A percentile compares a stretch with the other conserved stretches of the same genome.
Conservation (phyloP, 2,113 vertebrate species). For the Trinectes maculatus region DNA sequence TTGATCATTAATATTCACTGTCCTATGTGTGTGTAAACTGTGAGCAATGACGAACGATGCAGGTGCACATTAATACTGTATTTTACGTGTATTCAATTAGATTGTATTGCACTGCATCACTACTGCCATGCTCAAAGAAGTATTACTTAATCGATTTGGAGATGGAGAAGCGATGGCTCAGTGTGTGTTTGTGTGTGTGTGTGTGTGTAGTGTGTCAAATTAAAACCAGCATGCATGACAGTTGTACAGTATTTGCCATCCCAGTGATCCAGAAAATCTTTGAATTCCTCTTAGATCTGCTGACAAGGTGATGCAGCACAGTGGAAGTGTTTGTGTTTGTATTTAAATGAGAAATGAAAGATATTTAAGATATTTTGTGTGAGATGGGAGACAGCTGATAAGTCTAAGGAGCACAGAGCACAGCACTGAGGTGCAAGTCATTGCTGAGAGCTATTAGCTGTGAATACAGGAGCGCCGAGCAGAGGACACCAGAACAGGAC, state of each 20-base stretch:
- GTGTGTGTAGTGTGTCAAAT: not conserved
- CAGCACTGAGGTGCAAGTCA: slow-evolving; percentile 1
- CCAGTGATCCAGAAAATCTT: slow-evolving; percentile 28
- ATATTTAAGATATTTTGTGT: not conserved
- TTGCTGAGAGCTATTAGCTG: slow-evolving; percentile 22
- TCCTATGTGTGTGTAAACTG: no score
- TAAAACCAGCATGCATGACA: slow-evolving; percentile 9
- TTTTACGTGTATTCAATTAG: not conserved
- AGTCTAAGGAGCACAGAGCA: not conserved
- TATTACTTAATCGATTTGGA: not conserved
- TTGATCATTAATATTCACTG: not conserved
- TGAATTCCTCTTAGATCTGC: slow-evolving; percentile 19
- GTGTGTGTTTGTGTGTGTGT: slow-evolving; percentile 1
- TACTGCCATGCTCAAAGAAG: not conserved
- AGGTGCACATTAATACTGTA: not conserved
- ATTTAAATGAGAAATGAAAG: no score
- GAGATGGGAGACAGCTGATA: slow-evolving; percentile 24
- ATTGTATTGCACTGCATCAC: not conserved
- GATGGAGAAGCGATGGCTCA: not conserved
- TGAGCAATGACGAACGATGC: no score
- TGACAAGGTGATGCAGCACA: not conserved
- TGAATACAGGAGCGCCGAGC: slow-evolving; percentile 14
- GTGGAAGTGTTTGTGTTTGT: no score
- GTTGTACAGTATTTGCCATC: slow-evolving; percentile 34
- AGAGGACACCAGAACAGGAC: not conserved